These are phyloP conservation scores for Sparus aurata DNA, from an alignment of 2,797 vertebrate genomes.

Conservation along the genomic window DNA sequence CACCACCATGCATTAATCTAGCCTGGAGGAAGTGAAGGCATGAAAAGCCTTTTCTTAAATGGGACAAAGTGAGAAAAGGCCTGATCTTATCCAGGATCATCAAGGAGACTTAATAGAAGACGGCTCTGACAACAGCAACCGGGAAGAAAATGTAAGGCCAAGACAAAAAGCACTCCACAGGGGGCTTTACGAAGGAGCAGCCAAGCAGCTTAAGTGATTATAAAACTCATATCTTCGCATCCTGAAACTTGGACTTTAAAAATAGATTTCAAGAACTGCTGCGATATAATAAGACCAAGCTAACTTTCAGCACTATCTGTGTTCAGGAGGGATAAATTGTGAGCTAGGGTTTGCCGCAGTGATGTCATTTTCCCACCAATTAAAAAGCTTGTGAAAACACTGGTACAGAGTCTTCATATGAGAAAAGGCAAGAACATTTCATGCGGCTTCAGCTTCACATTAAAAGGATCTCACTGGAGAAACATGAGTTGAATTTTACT, in stretches of 20 bases:
- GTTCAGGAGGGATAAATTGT: neutral
- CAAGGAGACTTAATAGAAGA: slow-evolving; percentile 21
- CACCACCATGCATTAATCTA: neutral
- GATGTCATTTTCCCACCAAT: too few species aligned
- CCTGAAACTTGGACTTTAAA: neutral
- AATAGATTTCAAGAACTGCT: neutral
- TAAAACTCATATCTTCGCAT: slow-evolving; percentile 21
- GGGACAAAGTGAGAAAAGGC: slow-evolving; percentile 16
- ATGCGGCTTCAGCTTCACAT: too few species aligned
- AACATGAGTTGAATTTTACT: too few species aligned
- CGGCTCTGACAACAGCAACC: slow-evolving; percentile 35
- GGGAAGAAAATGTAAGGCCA: slow-evolving; percentile 6
- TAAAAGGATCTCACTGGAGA: too few species aligned
- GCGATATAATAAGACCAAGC: slow-evolving; percentile 5
- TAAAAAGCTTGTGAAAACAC: too few species aligned
- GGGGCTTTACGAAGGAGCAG: slow-evolving; percentile 13
- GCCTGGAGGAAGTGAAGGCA: slow-evolving; percentile 7
- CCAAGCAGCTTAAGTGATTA: slow-evolving; percentile 38
- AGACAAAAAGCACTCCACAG: neutral
- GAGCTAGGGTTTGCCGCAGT: neutral
- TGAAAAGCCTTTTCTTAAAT: slow-evolving; percentile 30
- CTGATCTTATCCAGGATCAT: slow-evolving; percentile 23
- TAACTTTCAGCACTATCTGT: neutral
- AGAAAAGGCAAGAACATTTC: too few species aligned
- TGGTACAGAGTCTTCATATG: too few species aligned